Evolutionary conservation across 2,113 vertebrate genomes (phyloP).

Genomic region (Pteruthius melanotis): DNA sequence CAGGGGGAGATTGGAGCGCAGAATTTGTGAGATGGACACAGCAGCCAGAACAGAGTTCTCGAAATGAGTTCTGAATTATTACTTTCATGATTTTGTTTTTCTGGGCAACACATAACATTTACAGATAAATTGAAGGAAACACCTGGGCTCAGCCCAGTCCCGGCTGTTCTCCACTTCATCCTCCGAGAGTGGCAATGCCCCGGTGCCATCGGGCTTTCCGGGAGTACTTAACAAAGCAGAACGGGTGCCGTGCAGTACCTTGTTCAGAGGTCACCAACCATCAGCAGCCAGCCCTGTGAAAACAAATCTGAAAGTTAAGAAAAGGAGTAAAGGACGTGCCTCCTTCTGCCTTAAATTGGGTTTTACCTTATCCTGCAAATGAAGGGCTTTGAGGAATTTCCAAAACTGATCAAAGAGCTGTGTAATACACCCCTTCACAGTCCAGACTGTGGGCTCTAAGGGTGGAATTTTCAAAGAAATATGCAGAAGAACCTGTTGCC

Average conservation of each 20-base stretch:
- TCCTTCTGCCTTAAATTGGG: neutral
- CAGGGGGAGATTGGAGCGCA: neutral
- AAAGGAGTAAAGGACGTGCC: neutral
- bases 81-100: neutral
- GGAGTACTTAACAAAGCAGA: neutral
- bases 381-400: neutral
- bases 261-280: neutral
- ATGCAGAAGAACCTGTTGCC: constrained; percentile 42
- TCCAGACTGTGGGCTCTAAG: neutral
- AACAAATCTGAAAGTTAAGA: neutral
- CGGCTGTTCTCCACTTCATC: neutral
- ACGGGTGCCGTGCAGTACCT: neutral
- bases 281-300: neutral
- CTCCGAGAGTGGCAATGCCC: neutral
- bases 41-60: neutral
- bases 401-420: constrained; percentile 5
- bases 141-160: neutral
- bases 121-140: neutral
- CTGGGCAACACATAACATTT: neutral
- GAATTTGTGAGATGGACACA: neutral
- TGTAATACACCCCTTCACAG: neutral
- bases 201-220: neutral
- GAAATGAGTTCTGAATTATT: neutral
- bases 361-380: neutral
- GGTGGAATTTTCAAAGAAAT: constrained; percentile 3